Conservation (phyloP, 2,888 invertebrate genomes). For the Pachymerium ferrugineum region DNA sequence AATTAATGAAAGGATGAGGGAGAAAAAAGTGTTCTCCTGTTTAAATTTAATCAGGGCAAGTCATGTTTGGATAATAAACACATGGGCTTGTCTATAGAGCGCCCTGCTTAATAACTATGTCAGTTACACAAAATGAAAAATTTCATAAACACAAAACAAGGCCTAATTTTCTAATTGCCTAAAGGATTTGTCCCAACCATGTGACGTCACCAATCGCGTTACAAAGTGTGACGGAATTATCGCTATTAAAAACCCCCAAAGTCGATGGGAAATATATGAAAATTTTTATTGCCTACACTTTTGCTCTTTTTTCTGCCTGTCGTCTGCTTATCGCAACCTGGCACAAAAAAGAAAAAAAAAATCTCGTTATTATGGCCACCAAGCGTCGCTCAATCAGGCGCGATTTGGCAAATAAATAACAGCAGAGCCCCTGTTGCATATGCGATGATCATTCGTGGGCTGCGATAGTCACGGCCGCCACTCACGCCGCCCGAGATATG, state of each 20-base stretch:
- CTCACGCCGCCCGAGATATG: conserved; percentile 24
- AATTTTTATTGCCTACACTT: conserved; percentile 28
- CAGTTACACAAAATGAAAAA: neutral
- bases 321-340: neutral
- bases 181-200: neutral
- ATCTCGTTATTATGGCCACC: neutral
- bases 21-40: conserved; percentile 4
- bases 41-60: conserved; percentile 21
- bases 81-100: conserved; percentile 2
- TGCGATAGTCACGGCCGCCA: conserved; percentile 25
- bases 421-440: conserved; percentile 29
- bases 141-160: no score
- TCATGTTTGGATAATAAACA: conserved; percentile 18
- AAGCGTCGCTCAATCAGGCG: conserved; percentile 18
- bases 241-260: conserved; percentile 19
- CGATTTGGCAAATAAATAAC: conserved; percentile 32
- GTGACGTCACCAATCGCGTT: neutral
- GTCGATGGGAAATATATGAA: conserved; percentile 32
- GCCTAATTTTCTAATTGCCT: no score
- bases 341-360: neutral
- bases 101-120: neutral
- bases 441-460: conserved; percentile 28
- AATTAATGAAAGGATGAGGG: conserved; percentile 21
- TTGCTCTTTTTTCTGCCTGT: neutral
- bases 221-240: conserved; percentile 31